Conservation (phyloP, 2,888 invertebrate species). For the Agrotis clavis region DNA sequence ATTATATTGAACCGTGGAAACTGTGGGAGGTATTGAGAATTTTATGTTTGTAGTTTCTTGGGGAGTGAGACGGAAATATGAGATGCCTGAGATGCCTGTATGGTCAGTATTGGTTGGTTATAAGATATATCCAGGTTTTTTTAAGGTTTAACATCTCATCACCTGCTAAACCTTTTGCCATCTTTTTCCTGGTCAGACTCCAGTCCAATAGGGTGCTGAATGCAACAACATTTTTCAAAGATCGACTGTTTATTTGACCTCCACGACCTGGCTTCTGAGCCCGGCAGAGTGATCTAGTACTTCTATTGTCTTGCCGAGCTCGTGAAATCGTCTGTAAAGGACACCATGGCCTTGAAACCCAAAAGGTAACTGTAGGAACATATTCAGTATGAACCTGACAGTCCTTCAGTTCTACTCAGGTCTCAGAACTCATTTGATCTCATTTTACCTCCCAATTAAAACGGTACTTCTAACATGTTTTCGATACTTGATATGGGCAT, state of each 20-base stretch:
- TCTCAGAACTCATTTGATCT: too few relatives aligned
- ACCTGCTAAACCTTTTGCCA: not conserved
- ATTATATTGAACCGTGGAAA: conserved; percentile 67
- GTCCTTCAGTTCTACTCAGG: too few relatives aligned
- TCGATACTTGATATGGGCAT: too few relatives aligned
- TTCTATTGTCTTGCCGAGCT: accelerated
- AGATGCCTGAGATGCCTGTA: not conserved
- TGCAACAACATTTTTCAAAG: too few relatives aligned
- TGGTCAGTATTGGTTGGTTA: not conserved
- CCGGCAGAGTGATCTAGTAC: too few relatives aligned
- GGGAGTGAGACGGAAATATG: not conserved
- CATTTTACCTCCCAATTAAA: too few relatives aligned
- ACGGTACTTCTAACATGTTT: too few relatives aligned
- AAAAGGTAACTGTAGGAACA: too few relatives aligned
- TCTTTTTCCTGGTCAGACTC: not conserved
- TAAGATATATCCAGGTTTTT: not conserved
- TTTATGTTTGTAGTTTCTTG: conserved; percentile 46
- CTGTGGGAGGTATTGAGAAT: conserved; percentile 58
- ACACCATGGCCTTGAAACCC: too few relatives aligned
- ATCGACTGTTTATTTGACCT: not conserved
- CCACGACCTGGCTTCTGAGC: too few relatives aligned
- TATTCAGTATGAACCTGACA: too few relatives aligned
- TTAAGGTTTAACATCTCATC: not conserved
- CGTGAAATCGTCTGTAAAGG: too few relatives aligned
- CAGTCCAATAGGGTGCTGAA: not conserved